These are phyloP conservation scores for Aradophagus sp. DNA, from an alignment of 1,140 invertebrate genomes.

Conservation along the genomic window DNA sequence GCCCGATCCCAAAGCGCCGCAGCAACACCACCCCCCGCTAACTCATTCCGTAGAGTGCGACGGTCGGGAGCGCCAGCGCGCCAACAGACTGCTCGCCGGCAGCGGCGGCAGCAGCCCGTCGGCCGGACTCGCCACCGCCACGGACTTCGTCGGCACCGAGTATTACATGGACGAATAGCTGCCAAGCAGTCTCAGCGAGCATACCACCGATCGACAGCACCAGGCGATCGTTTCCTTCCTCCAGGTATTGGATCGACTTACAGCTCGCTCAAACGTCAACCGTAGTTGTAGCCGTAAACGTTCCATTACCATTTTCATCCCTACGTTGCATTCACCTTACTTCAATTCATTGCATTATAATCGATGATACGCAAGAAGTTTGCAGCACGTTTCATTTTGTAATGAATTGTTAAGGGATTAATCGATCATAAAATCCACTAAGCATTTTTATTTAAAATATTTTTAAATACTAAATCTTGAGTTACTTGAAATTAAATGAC, in stretches of 20 bases:
- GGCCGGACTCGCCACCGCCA: slow-evolving; percentile 59
- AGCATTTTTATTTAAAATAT: no score
- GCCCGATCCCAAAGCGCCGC: slow-evolving; percentile 10
- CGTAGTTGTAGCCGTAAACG: slow-evolving; percentile 69
- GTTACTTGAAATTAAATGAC: no score
- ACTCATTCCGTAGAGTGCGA: slow-evolving; percentile 68
- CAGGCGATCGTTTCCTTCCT: slow-evolving; percentile 81
- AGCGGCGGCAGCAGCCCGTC: slow-evolving; percentile 68
- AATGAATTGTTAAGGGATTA: no score
- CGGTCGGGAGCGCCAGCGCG: slow-evolving; percentile 62
- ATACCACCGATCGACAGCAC: slow-evolving; percentile 78
- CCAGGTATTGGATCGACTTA: slow-evolving; percentile 76
- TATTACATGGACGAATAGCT: slow-evolving; percentile 91
- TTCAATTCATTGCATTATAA: no score
- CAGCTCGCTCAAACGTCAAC: slow-evolving; percentile 66
- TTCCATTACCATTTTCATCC: slow-evolving; percentile 60
- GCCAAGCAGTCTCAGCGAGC: slow-evolving; percentile 80
- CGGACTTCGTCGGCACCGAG: slow-evolving; percentile 85
- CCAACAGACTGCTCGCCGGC: slow-evolving; percentile 47
- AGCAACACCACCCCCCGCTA: slow-evolving; percentile 46
- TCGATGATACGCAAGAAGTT: no score
- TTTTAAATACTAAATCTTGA: no score
- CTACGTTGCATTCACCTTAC: no score
- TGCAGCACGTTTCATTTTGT: no score
- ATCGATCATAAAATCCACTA: no score